Evolutionary conservation across 2,888 invertebrate genomes (phyloP), one percentile per base, ranked within the genome.

Genomic region (Podabrus alpinus): DNA sequence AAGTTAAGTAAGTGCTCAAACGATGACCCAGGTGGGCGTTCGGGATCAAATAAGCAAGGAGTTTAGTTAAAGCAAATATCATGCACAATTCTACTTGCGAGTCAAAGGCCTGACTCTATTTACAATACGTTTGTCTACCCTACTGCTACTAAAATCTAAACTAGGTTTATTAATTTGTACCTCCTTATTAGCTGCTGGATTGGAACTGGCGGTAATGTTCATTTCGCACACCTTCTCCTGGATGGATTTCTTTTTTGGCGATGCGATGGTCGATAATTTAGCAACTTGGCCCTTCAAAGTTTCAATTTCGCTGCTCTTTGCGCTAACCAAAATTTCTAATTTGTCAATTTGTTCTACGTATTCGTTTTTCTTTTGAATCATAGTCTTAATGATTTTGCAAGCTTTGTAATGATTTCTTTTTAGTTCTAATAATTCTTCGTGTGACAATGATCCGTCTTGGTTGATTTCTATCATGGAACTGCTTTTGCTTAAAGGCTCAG

Each of bases 371-470:
- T 82, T 83, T 15, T 83, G 84, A 62, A 87, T 83, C 82, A 88
- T 84, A 59, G 81, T 83, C 77, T 88, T 86, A 68, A 88, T 86
- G 59, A 88, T 86, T 72, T 86, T 84, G 78, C 86, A 87, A 5
- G 87, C 87, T 79, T 87, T 88, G 62, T 85, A 77, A 75, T 87
- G 86, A 71, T 88, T 86, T 64, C 84, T 83, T 79, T 87, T 73
- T 11, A 76, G 59, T 25, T 73, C 73, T 15, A 71, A 67, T 9
- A 78, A 21, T 71, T 79, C 74, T 15, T 80, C 78, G 24, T 72
- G 74, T 15, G 77, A 67, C n/a, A 78, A 72, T 29, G 75, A 73
- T 15, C 69, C 70, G 66, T 78, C 77, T 66, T 72, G 71, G 15
- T 67, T n/a, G 21, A 60, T 67, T 15, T 69, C 69, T 9, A 59